phyloP scores from a whole-genome alignment of 23 tunicate species.

The Phallusia fumigata region DNA sequence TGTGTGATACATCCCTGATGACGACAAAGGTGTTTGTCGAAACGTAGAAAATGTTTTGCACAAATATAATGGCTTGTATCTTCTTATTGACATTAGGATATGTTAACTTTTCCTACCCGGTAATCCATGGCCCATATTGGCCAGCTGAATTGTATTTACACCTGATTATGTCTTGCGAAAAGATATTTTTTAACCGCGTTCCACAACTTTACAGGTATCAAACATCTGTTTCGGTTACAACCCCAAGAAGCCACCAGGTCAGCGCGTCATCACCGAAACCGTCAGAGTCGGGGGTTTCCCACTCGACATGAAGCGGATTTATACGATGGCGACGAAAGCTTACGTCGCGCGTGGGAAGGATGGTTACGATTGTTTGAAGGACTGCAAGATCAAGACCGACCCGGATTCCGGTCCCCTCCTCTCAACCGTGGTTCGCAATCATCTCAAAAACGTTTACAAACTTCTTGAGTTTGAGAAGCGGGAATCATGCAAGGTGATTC shows the following conservation, averaged over 20 bases:
- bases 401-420: conserved; percentile 84
- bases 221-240: conserved; percentile 62
- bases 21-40: no score
- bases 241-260: conserved; percentile 33
- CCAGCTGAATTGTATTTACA: no score
- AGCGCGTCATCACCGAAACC: conserved; percentile 39
- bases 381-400: conserved; percentile 56
- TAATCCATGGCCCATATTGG: no score
- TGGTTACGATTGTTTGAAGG: conserved; percentile 58
- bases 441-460: conserved; percentile 48
- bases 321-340: conserved; percentile 83
- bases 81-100: no score
- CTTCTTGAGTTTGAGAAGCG: conserved; percentile 43
- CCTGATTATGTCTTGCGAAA: no score
- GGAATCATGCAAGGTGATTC: conserved; percentile 35
- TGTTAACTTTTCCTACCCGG: no score
- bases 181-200: not conserved
- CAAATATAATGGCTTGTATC: no score
- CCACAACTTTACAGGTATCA: conserved; percentile 33
- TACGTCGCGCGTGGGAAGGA: conserved; percentile 88
- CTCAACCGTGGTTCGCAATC: conserved; percentile 87
- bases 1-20: no score
- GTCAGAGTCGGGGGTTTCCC: conserved; percentile 49
- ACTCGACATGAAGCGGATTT: conserved; percentile 47
- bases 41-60: no score